Evolutionary conservation across 2,888 invertebrate species (phyloP), one percentile per base, ranked within the genome.

Genomic region (Andricus quercusramuli): DNA sequence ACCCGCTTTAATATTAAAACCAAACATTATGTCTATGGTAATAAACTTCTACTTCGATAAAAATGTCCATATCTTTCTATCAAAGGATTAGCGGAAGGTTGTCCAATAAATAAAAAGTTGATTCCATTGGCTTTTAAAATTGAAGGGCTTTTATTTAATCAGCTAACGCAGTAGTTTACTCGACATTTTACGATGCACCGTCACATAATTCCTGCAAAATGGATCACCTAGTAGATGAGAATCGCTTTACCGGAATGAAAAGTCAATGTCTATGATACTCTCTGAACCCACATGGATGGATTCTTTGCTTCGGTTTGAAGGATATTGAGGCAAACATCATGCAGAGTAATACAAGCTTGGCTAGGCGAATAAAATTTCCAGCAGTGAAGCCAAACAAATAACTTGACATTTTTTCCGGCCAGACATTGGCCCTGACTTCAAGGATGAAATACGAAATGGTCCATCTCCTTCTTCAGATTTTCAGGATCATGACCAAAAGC

Each of bases 251-350:
- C 84, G 84, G 87, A 87, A 87, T 87, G 86, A 87, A 86, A 86
- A 86, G 22, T 68, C 22, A 68, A 68, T 25, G 41, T 41, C 37
- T 68, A 44, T 67, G 44, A 37, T 44, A 67, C 22, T 5, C 37
- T 44, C 41, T 9, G 25, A 62, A 37, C 37, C 37, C 37, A 25
- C 22, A 68, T 68, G 47, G 41, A 22, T 22, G 22, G n/a, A 62
- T 83, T 76, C 79, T 74, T 80, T 77, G 70, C 80, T 83, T 81
- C 80, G 59, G 81, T 83, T 78, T 81, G 68, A 66, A 78, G 83
- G 85, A 87, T 89, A 91, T 88, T 88, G 87, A 87, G 84, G 87
- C 88, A 89, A 90, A 90, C 88, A 89, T 87, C 89, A 91, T 89
- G 89, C 89, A 82, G 86, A 87, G 88, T 89, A 90, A 90, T 84